phyloP scores from a whole-genome alignment of 2,797 vertebrate genomes.

The Hemibagrus guttatus region DNA sequence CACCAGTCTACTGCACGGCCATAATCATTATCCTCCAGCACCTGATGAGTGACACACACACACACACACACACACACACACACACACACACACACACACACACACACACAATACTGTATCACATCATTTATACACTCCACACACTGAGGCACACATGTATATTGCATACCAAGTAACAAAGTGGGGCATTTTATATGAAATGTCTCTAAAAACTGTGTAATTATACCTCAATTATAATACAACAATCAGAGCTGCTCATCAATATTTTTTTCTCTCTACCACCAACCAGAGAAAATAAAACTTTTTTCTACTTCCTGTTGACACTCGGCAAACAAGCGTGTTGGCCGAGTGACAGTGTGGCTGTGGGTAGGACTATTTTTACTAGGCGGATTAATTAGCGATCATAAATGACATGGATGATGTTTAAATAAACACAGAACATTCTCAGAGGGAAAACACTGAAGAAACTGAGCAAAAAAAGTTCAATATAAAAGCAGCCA shows the following conservation, averaged over 20 bases:
- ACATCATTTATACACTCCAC: not conserved
- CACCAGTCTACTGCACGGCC: slow-evolving; percentile 97
- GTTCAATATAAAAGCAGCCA: not conserved
- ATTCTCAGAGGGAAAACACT: not conserved
- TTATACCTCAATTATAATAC: not conserved
- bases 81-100: slow-evolving; percentile 35
- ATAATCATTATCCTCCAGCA: slow-evolving; percentile 95
- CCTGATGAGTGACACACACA: slow-evolving; percentile 69
- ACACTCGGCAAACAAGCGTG: not conserved
- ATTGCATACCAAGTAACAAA: not conserved
- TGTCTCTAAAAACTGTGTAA: not conserved
- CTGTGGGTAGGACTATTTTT: not conserved
- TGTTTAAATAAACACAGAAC: too few relatives aligned
- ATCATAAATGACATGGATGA: not conserved
- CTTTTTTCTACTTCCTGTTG: not conserved
- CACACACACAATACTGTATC: not conserved
- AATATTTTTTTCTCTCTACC: not conserved
- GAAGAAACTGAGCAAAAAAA: not conserved
- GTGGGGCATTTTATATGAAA: not conserved
- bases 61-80: slow-evolving; percentile 32
- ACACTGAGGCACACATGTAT: not conserved
- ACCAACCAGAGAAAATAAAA: not conserved
- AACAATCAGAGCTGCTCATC: not conserved
- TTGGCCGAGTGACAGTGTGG: not conserved
- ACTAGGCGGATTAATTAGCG: not conserved